Conservation (phyloP, 2,797 vertebrate species). For the Melanotaenia trifasciata region DNA sequence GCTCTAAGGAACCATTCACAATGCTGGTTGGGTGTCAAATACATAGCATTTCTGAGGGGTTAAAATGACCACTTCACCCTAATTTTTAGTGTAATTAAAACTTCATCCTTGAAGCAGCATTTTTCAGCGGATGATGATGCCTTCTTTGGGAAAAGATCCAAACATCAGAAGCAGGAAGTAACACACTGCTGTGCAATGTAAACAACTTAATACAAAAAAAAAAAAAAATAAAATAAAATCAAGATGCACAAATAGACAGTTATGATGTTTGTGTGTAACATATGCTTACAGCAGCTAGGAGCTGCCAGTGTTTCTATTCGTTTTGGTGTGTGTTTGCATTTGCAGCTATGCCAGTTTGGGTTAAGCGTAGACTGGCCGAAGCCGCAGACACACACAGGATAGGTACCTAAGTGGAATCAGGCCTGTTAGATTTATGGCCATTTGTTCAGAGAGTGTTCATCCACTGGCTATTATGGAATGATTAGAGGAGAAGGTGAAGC, state of each 20-base stretch:
- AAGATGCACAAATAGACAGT: conserved; percentile 20
- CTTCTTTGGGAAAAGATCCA: conserved; percentile 34
- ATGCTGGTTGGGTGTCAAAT: conserved; percentile 48
- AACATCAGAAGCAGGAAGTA: conserved; percentile 23
- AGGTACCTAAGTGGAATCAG: conserved; percentile 89
- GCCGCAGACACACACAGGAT: conserved; percentile 85
- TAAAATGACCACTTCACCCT: conserved; percentile 55
- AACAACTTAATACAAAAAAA: conserved; percentile 38
- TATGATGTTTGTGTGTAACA: conserved; percentile 27
- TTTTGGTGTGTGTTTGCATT: conserved; percentile 50
- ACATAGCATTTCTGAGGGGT: conserved; percentile 43
- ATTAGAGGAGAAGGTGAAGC: conserved; percentile 99
- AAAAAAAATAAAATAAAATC: conserved; percentile 54
- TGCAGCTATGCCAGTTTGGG: conserved; percentile 82
- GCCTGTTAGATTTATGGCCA: conserved; percentile 97
- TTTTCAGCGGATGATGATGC: conserved; percentile 44
- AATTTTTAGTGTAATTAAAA: conserved; percentile 64
- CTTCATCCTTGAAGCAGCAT: conserved; percentile 42
- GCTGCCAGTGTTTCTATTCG: conserved; percentile 41
- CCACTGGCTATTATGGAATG: conserved; percentile 99
- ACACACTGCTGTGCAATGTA: conserved; percentile 45
- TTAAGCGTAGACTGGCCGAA: conserved; percentile 83
- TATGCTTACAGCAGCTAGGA: conserved; percentile 35
- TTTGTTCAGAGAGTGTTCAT: conserved; percentile 99
- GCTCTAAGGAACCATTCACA: conserved; percentile 52